phyloP scores from a whole-genome alignment of 2,888 invertebrate genomes.

The Brassicogethes aeneus region DNA sequence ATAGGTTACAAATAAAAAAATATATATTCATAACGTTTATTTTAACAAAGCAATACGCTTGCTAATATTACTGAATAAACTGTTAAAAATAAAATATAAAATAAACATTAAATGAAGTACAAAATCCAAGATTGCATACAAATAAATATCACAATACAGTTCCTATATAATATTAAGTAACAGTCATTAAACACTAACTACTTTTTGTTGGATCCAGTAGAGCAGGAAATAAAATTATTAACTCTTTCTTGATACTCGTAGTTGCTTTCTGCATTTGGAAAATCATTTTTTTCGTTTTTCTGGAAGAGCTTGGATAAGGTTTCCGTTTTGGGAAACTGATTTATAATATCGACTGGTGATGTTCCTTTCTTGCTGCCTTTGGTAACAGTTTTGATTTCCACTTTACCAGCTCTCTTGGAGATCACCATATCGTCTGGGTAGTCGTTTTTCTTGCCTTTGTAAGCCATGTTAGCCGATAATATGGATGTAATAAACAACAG shows the following conservation, averaged over 20 bases:
- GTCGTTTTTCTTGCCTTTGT: slow-evolving; percentile 51
- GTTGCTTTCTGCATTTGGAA: slow-evolving; percentile 38
- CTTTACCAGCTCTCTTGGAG: slow-evolving; percentile 42
- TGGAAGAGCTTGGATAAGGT: slow-evolving; percentile 47
- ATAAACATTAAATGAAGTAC: too few relatives aligned
- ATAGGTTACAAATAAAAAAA: too few relatives aligned
- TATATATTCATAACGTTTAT: too few relatives aligned
- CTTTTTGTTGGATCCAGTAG: slow-evolving; percentile 5
- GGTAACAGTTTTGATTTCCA: slow-evolving; percentile 47
- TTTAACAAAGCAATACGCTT: too few relatives aligned
- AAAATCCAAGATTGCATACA: too few relatives aligned
- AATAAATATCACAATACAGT: too few relatives aligned
- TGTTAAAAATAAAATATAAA: too few relatives aligned
- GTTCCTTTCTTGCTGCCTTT: slow-evolving; percentile 46
- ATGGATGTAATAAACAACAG: slow-evolving; percentile 53
- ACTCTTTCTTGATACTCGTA: slow-evolving; percentile 42
- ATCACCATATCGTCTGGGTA: slow-evolving; percentile 48
- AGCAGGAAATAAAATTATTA: slow-evolving; percentile 35
- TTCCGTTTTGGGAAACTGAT: slow-evolving; percentile 44
- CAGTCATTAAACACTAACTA: too few relatives aligned
- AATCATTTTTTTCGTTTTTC: slow-evolving; percentile 27
- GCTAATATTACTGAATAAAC: too few relatives aligned
- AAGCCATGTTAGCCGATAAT: slow-evolving; percentile 50
- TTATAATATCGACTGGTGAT: slow-evolving; percentile 44
- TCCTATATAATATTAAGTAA: too few relatives aligned